Base-by-base conservation (phyloP, 2,797 vertebrate species). In the Cygnus olor region DNA sequence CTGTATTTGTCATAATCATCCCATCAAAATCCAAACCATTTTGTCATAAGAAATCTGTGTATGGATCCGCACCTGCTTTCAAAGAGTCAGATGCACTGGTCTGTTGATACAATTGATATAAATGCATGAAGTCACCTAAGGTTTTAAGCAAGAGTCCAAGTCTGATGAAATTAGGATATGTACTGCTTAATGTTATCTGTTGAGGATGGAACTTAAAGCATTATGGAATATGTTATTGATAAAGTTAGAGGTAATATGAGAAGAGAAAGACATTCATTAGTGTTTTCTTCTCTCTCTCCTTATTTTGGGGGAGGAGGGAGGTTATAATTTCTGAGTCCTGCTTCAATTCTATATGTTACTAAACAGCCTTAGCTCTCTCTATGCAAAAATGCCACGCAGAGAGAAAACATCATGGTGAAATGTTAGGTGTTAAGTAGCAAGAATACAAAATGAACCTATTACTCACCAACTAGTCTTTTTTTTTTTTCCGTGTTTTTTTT, bases 101-200 rank as follows among this genome's bases (percentile, higher is more conserved):
- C 92, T 94, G 49, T 73, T 85, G 81, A 95, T 94, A 34, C 22
- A 91, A 78, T 70, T 87, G 71, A 97, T 95, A 95, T 30, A 89
- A 95, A 92, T 72, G 90, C 72, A 95, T 95, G 87, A 93, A 90
- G 92, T 96, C 89, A 95, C 69, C 85, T 56, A 57, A 71, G 85
- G 69, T 89, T 95, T 94, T 83, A 87, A 92, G 78, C 57, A 90
- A 82, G 68, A 95, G 64, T 45, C 74, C 65, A 80, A 91, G 72
- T 42, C 79, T 96, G 94, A 96, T 96, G 72, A 95, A 92, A 95
- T 97, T 92, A 92, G 14, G 38, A 71, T 90, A 88, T 0, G 20
- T 74, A 57, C 44, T 95, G 78, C 79, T 72, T 89, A 92, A 61
- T 71, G 72, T 90, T 95, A 93, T 95, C 95, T 90, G 34, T 40